Conservation (phyloP, 1,140 invertebrate species). For the Aphelinus certus region DNA sequence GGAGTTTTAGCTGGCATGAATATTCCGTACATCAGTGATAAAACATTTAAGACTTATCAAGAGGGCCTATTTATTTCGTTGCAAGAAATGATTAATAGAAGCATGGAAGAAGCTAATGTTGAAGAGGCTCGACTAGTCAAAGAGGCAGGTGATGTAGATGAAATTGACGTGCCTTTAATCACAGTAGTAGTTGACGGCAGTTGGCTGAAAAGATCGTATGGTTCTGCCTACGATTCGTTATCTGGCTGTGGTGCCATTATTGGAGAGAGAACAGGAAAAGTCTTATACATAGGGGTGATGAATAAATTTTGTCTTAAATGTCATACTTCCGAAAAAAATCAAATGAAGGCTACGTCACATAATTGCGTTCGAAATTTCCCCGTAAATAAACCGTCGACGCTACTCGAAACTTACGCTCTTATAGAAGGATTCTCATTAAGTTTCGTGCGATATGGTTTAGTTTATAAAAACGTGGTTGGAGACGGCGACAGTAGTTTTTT, state of each 20-base stretch:
- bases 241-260: constrained; percentile 50
- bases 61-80: too few relatives aligned
- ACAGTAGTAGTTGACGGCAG: constrained; percentile 49
- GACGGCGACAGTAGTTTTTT: constrained; percentile 54
- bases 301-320: constrained; percentile 52
- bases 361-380: not conserved
- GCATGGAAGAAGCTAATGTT: constrained; percentile 27
- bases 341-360: constrained; percentile 35
- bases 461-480: constrained; percentile 49
- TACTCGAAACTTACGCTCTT: constrained; percentile 48
- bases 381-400: too few relatives aligned
- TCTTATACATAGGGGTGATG: constrained; percentile 7
- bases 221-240: constrained; percentile 48
- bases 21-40: too few relatives aligned
- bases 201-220: constrained; percentile 51
- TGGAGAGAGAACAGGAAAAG: constrained; percentile 43
- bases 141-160: constrained; percentile 30
- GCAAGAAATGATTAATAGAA: not conserved
- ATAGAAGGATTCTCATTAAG: constrained; percentile 56
- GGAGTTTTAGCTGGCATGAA: too few relatives aligned
- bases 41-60: too few relatives aligned
- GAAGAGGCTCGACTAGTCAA: constrained; percentile 28
- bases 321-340: constrained; percentile 18
- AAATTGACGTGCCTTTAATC: constrained; percentile 46
- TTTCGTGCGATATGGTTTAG: not conserved